phyloP scores from a whole-genome alignment of 2,888 invertebrate species.

The Cremastobaeus sp. region DNA sequence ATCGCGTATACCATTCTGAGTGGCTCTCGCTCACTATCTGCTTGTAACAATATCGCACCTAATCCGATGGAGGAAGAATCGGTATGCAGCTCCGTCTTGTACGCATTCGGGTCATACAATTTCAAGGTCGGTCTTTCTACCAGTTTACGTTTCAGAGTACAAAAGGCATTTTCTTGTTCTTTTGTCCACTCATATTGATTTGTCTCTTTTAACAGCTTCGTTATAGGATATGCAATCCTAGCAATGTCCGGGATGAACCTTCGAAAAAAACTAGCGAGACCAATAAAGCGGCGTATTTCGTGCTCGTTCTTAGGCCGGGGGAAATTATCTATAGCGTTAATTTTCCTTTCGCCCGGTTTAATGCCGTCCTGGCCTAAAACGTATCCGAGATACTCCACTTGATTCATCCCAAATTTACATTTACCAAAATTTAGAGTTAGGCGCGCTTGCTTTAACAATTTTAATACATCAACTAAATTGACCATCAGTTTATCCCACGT shows the following conservation, averaged over 20 bases:
- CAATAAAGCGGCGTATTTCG: neutral
- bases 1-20: too few species aligned
- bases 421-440: constrained; percentile 66
- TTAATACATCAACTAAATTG: too few species aligned
- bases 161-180: too few species aligned
- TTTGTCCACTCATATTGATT: too few species aligned
- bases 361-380: neutral
- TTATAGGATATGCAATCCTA: neutral
- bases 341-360: neutral
- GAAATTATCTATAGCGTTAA: neutral
- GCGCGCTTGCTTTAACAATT: constrained; percentile 47
- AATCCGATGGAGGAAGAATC: too few species aligned
- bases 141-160: too few species aligned
- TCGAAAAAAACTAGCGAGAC: constrained; percentile 6
- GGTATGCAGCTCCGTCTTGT: too few species aligned
- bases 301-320: neutral
- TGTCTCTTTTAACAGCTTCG: neutral
- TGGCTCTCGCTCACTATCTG: too few species aligned
- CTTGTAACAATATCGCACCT: too few species aligned
- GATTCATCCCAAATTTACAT: constrained; percentile 61
- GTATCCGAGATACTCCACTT: constrained; percentile 38
- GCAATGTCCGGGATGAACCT: constrained; percentile 12
- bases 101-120: too few species aligned
- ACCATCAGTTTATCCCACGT: neutral
- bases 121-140: too few species aligned